Base-by-base conservation (phyloP, 1,140 invertebrate genomes). In the Bombus superbus region DNA sequence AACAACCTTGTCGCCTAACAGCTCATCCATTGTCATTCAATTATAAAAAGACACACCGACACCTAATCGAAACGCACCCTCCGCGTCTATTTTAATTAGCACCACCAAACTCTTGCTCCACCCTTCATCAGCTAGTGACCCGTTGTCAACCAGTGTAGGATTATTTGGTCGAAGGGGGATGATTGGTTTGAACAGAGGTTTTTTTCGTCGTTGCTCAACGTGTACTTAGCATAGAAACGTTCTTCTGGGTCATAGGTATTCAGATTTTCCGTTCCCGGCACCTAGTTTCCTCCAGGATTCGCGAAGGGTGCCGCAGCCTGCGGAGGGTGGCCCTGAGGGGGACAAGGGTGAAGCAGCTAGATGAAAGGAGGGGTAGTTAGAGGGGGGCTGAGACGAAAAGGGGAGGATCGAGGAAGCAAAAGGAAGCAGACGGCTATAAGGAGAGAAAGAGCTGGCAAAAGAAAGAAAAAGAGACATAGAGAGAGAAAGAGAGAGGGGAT, bases 231-330 rank as follows among this genome's bases (percentile, higher is more conserved):
- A 88, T 90, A 81, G 90, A 91, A 91, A 91, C 78, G 89, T 87
- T 79, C 86, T 92, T 91, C 87, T 89, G 87, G 88, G 86, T 90
- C 87, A 90, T 88, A 90, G 87, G 80, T 92, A 92, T 91, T 92
- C 91, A 89, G 90, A 92, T 90, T 92, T 86, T 78, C 81, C 57
- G 80, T 90, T 68, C 53, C 79, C 76, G 87, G 68, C 81, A 86
- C 69, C 87, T 81, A 74, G 73, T 83, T 84, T 85, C 71, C 90
- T 87, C 64, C 77, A 83, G 81, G 86, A 92, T 83, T 88, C 86
- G 90, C 81, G 83, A 82, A 87, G 89, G 91, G 85, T 91, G 89
- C 89, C 88, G 85, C 86, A 92, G 91, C 78, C 86, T 64, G 89
- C 81, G 75, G 91, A 92, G 92, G 92, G 91, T 92, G 89, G 89